Conservation (phyloP, 2,113 vertebrate genomes). For the Sylvilagus bachmani region DNA sequence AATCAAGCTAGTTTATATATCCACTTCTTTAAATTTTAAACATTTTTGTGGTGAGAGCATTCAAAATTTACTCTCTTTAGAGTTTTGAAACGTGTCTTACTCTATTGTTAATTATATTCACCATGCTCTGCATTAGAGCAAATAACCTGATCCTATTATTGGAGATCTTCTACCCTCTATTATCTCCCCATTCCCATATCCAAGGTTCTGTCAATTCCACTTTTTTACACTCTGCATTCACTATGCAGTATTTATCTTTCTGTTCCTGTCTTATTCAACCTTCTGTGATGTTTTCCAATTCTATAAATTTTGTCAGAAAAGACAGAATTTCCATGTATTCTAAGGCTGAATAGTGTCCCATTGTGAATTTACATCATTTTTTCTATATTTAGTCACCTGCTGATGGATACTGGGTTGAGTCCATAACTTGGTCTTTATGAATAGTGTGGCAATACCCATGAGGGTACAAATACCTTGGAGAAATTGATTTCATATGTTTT, state of each 20-base stretch:
- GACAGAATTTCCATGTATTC: neutral
- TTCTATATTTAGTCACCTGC: neutral
- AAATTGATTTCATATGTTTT: neutral
- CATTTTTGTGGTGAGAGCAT: neutral
- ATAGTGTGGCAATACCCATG: neutral
- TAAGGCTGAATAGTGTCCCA: neutral
- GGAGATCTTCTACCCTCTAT: neutral
- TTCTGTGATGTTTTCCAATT: neutral
- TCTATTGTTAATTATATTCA: neutral
- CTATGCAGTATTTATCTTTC: neutral
- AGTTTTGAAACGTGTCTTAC: neutral
- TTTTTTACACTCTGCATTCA: neutral
- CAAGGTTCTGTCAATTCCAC: too few relatives aligned
- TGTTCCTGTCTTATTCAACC: neutral
- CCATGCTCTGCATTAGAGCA: neutral
- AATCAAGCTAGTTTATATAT: neutral
- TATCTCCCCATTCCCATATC: neutral
- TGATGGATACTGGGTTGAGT: too few relatives aligned
- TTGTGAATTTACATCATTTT: accelerated
- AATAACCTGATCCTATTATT: neutral
- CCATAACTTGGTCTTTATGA: too few relatives aligned
- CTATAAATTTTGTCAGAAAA: neutral
- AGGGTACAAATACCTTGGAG: neutral
- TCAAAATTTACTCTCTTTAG: neutral
- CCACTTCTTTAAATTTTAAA: too few relatives aligned